Evolutionary conservation across 2,113 vertebrate genomes (phyloP).

Genomic region (Ellobius talpinus): DNA sequence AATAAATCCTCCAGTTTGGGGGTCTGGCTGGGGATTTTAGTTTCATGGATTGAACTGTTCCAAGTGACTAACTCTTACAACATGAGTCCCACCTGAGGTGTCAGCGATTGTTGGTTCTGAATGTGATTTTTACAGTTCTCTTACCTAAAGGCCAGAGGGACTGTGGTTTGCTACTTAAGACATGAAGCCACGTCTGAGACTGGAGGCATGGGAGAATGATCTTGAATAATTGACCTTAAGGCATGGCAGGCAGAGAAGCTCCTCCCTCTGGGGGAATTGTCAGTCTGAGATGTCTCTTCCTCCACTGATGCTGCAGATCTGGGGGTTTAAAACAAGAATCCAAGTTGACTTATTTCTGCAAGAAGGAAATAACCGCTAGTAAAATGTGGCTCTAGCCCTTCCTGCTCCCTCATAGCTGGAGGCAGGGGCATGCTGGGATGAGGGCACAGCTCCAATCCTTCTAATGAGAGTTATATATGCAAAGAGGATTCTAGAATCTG

Average conservation of each 20-base stretch:
- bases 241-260: rapidly evolving
- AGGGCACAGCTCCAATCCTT: neutral
- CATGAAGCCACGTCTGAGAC: rapidly evolving
- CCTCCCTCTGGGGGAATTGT: too few relatives aligned
- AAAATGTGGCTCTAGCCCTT: neutral
- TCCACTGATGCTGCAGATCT: neutral
- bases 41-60: neutral
- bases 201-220: neutral
- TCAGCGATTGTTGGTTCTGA: neutral
- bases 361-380: neutral
- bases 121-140: neutral
- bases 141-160: neutral
- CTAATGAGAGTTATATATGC: neutral
- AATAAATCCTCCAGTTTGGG: neutral
- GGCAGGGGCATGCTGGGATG: neutral
- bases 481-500: neutral
- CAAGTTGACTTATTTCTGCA: neutral
- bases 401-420: neutral
- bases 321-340: neutral
- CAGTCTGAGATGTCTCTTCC: neutral
- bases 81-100: neutral
- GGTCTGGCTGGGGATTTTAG: neutral
- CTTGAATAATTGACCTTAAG: neutral
- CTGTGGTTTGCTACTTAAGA: neutral
- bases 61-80: rapidly evolving